These are phyloP conservation scores for Apteryx owenii DNA, from an alignment of 2,113 vertebrate genomes.

Conservation along the genomic window DNA sequence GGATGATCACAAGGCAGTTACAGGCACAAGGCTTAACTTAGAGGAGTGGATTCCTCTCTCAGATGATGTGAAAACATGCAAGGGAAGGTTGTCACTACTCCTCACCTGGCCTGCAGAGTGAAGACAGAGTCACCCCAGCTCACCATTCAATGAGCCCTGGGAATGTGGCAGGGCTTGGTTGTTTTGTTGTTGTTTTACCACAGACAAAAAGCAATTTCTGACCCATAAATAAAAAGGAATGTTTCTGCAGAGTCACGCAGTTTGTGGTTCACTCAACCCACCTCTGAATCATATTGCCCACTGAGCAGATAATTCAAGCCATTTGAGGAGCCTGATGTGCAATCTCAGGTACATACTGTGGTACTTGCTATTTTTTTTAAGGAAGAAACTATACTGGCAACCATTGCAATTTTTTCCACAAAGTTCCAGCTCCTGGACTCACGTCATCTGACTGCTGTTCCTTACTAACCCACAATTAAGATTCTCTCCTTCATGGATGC, in stretches of 20 bases:
- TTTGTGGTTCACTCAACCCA: background rate
- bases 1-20: background rate
- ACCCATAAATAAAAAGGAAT: background rate
- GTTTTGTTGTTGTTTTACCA: background rate
- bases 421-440: background rate
- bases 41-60: background rate
- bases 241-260: background rate
- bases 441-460: background rate
- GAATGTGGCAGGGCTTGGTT: background rate
- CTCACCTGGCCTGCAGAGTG: background rate
- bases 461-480: background rate
- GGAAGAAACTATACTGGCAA: background rate
- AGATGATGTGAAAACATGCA: background rate
- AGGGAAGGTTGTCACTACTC: background rate
- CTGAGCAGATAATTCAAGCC: background rate
- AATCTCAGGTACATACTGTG: background rate
- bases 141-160: background rate
- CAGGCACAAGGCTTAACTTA: background rate
- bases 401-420: background rate
- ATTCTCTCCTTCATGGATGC: background rate
- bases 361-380: background rate
- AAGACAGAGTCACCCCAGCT: background rate
- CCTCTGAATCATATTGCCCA: background rate
- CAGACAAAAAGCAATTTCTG: background rate
- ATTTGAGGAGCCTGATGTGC: background rate